Base-by-base conservation (phyloP, 2,113 vertebrate genomes). In the Calypte anna region DNA sequence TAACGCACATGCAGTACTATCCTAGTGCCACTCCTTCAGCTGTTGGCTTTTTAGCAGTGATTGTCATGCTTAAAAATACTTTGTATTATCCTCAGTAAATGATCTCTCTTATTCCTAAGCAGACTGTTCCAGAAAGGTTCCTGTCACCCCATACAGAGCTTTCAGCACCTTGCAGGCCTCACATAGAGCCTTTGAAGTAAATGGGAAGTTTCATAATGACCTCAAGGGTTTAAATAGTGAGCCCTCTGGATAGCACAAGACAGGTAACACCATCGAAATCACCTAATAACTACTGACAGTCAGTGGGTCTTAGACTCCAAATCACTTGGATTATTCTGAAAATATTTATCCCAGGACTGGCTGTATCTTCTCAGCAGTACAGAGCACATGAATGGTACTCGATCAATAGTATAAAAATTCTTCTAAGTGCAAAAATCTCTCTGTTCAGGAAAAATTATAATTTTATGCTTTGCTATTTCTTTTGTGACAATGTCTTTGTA, bases 381-480 rank as follows among this genome's bases (percentile, higher is more conserved):
- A 90, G 72, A 87, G n/a, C 25, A 68, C 36, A 50, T 27, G 67
- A 61, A 70, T 46, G 27, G 33, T 76, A 28, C 57, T 79, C 79
- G 70, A 62, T 69, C 43, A 90, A 79, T 79, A 83, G 79, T 43
- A 66, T 36, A 69, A 77, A 79, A 86, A 50, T 62, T 78, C 16
- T 68, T 82, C 57, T 38, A 69, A 61, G 51, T 70, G 80, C 33
- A 90, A 81, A 93, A 84, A 58, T 82, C 16, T 67, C 69, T 85
- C 25, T 84, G 44, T 82, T 91, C n/a, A 23, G 40, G 28, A 91
- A 72, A 72, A 88, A 93, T 67, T 24, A 77, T 86, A 63, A 88
- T 95, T 86, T 94, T 73, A 77, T 84, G 43, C 28, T 50, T 82
- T 91, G 82, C 48, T 44, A 24, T 84, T 93, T 94, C 69, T 85